Percentiles rank a stretch among this genome's conserved stretches.
Evolutionary conservation across 2,888 invertebrate species (phyloP).

Genomic region (Heliconius aoede): DNA sequence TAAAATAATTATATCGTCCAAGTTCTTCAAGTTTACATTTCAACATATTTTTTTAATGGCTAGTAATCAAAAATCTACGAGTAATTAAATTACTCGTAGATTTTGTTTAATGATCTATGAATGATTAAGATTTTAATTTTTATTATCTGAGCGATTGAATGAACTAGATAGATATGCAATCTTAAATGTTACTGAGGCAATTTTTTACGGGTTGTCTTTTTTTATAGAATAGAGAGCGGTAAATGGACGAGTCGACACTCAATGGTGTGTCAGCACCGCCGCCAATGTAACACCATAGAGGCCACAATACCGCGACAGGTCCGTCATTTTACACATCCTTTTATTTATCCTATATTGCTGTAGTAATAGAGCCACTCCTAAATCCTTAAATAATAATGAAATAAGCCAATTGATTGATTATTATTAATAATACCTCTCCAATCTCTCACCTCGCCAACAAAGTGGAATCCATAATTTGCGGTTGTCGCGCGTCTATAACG

Average conservation of each 20-base stretch:
- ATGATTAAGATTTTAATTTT: background rate
- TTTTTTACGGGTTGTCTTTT: background rate
- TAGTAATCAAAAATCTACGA: background rate
- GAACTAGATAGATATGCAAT: background rate
- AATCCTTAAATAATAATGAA: no score
- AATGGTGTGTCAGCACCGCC: no score
- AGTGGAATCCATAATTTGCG: constrained; percentile 84
- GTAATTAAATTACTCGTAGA: background rate
- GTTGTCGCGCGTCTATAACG: constrained; percentile 85
- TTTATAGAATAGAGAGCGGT: no score
- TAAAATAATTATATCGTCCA: constrained; percentile 5
- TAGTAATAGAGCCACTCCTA: no score
- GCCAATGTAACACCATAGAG: no score
- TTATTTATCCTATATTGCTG: no score
- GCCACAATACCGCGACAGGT: no score
- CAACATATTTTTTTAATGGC: constrained; percentile 8
- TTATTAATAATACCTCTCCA: no score
- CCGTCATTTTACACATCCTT: no score
- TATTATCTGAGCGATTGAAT: background rate
- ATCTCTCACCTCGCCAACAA: constrained; percentile 84
- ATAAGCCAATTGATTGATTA: no score
- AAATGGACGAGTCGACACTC: no score
- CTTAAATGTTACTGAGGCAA: background rate
- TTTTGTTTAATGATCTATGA: background rate
- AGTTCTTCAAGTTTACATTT: constrained; percentile 7